Evolutionary conservation across 23 tunicate species (phyloP).

Genomic region (Halocynthia roretzi): DNA sequence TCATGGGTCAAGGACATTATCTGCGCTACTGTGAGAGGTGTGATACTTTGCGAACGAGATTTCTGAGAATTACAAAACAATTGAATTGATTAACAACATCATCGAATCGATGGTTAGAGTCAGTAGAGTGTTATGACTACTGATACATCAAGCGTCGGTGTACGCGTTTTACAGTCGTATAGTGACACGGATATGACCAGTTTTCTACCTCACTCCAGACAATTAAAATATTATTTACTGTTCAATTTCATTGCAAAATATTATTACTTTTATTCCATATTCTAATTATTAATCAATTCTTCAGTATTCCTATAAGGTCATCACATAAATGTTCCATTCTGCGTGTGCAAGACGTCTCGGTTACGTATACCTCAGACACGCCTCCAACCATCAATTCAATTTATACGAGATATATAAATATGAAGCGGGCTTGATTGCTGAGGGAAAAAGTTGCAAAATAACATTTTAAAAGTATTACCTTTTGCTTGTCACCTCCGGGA

Average conservation of each 20-base stretch:
- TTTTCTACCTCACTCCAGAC: no score
- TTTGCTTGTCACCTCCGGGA: constrained; percentile 34
- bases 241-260: neutral
- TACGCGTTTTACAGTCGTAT: neutral
- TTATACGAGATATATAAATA: neutral
- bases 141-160: neutral
- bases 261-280: no score
- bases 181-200: no score
- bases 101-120: neutral
- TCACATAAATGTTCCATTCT: no score
- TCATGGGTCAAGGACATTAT: constrained; percentile 46
- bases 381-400: no score
- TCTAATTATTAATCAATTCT: no score
- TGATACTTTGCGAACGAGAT: constrained; percentile 51
- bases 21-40: constrained; percentile 44
- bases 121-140: neutral
- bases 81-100: neutral
- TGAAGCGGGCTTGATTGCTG: neutral
- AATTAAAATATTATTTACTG: neutral
- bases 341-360: no score
- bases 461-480: neutral
- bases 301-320: no score
- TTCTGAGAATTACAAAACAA: constrained; percentile 24
- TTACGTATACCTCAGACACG: no score
- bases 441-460: neutral